Percentiles rank a stretch among this genome's conserved stretches.
These are phyloP conservation scores for Ascidia mentula DNA, from an alignment of 23 tunicate species.

Conservation along the genomic window DNA sequence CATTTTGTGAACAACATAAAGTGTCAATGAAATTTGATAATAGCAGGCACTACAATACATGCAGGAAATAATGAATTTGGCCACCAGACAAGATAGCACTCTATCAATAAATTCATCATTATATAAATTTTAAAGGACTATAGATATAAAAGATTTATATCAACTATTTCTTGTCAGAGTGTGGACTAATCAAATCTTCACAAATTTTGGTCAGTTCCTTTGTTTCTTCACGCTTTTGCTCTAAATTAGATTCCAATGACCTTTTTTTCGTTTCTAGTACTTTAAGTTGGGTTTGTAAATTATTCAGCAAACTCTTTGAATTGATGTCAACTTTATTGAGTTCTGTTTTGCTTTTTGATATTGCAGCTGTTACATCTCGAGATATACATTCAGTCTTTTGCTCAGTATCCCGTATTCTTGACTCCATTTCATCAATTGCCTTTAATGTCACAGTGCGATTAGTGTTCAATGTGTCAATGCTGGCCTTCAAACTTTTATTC, in stretches of 20 bases:
- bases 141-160: too few relatives aligned
- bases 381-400: neutral
- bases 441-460: neutral
- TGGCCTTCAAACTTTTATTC: neutral
- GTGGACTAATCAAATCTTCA: slow-evolving; percentile 66
- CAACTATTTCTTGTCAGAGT: neutral
- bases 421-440: neutral
- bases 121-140: too few relatives aligned
- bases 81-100: too few relatives aligned
- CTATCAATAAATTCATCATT: too few relatives aligned
- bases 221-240: slow-evolving; percentile 57
- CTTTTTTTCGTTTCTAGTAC: slow-evolving; percentile 30
- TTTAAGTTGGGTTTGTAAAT: slow-evolving; percentile 36
- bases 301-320: neutral
- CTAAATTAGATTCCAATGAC: slow-evolving; percentile 45
- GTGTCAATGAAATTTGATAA: too few relatives aligned
- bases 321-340: neutral
- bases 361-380: neutral
- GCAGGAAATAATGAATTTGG: too few relatives aligned
- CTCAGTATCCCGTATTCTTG: neutral
- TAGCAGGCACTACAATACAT: too few relatives aligned
- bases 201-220: slow-evolving; percentile 78
- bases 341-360: neutral
- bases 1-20: too few relatives aligned
- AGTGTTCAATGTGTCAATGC: neutral